A percentile compares a stretch with the other conserved stretches of the same genome.
These are phyloP conservation scores for Eudyptes chrysolophus DNA, from an alignment of 2,113 vertebrate genomes.

Conservation along the genomic window DNA sequence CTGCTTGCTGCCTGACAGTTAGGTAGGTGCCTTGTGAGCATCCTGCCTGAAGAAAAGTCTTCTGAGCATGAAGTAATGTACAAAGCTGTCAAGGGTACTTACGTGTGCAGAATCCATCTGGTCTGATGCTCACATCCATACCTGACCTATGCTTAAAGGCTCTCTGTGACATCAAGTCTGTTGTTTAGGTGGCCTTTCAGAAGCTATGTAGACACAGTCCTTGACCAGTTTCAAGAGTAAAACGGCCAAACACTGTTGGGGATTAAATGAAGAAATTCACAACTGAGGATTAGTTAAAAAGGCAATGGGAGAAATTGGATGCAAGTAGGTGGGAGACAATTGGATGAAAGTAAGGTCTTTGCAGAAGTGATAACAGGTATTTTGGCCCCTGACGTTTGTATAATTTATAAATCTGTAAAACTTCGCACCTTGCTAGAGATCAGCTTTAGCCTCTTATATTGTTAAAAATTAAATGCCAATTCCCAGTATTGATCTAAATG, in stretches of 20 bases:
- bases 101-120: not conserved
- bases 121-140: not conserved
- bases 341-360: not conserved
- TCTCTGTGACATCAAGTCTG: not conserved
- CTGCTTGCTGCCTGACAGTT: not conserved
- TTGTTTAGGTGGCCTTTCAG: not conserved
- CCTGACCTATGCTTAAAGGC: not conserved
- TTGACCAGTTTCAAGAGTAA: not conserved
- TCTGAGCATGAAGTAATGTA: not conserved
- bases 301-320: not conserved
- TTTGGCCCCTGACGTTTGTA: not conserved
- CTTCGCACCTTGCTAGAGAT: not conserved
- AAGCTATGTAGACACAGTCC: not conserved
- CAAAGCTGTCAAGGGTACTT: not conserved
- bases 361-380: not conserved
- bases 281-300: not conserved
- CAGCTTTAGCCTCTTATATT: not conserved
- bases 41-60: not conserved
- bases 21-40: not conserved
- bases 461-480: not conserved
- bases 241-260: not conserved
- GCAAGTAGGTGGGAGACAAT: not conserved
- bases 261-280: not conserved
- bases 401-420: not conserved
- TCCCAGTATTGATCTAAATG: not conserved